These are phyloP conservation scores for Polyodon spathula DNA, from an alignment of 2,113 vertebrate species.

Conservation along the genomic window DNA sequence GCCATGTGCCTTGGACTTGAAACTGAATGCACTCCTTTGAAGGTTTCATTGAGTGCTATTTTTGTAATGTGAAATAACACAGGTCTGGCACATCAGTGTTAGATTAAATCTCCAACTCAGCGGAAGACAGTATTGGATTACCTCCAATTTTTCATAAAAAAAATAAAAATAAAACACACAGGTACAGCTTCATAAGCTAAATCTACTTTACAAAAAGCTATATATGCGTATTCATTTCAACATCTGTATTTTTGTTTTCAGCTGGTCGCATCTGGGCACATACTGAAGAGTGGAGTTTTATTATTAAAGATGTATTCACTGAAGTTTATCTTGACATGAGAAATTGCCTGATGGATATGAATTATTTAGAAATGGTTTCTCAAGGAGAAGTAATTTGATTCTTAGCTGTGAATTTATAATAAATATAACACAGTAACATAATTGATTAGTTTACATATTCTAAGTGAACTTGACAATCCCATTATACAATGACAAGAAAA, in stretches of 20 bases:
- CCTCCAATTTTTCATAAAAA: too few species aligned
- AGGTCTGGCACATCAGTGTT: too few species aligned
- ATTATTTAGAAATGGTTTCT: not conserved
- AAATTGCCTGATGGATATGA: not conserved
- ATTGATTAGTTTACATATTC: not conserved
- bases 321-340: not conserved
- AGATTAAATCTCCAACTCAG: too few species aligned
- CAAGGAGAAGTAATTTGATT: not conserved
- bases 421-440: slow-evolving; percentile 1
- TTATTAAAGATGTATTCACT: not conserved
- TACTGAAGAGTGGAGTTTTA: not conserved
- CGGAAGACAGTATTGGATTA: too few species aligned
- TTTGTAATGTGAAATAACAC: too few species aligned
- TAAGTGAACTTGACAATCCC: slow-evolving; percentile 1
- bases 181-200: too few species aligned
- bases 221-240: too few species aligned
- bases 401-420: not conserved
- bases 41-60: too few species aligned
- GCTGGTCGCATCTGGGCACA: not conserved
- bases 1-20: too few species aligned
- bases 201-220: too few species aligned
- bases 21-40: too few species aligned
- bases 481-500: not conserved
- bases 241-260: not conserved
- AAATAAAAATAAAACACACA: too few species aligned